Base-by-base conservation (phyloP, 2,888 invertebrate species). In the Ectemnius lituratus region DNA sequence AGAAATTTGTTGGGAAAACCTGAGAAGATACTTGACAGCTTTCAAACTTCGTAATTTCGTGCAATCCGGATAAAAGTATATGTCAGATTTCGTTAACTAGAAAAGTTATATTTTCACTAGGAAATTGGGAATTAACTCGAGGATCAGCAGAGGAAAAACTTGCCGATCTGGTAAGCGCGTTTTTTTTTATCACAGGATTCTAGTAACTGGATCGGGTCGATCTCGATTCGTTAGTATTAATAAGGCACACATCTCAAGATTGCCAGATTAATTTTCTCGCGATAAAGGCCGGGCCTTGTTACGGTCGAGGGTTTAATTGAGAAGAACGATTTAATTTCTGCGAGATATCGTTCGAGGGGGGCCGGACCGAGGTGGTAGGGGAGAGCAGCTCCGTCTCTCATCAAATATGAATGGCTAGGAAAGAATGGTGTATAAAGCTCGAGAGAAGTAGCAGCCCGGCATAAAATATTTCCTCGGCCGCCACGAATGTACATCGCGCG, bases 371-470 rank as follows among this genome's bases (percentile, higher is more conserved):
- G 73, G 70, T 62, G 57, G 66, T 52, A 52, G 14, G 65, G 72
- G 75, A 66, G 77, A 76, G 73, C 2, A 63, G 37, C 37, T 37
- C 37, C 11, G 37, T 37, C 74, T 81, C 83, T 83, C 84, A 82
- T 86, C 81, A 87, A 86, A 84, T 84, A 86, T 87, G 82, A 87
- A 87, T 82, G 80, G 79, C 66, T 68, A 60, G 78, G 61, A 75
- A 75, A 84, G 85, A 82, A 84, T 83, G 81, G 78, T 67, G 82
- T 78, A 82, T 84, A 80, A 81, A 79, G 78, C 67, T 62, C 73
- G 59, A 20, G 71, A 64, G 69, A 69, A 78, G 74, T 66, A 67
- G 64, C 75, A 52, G 75, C 78, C 37, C 37, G 70, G 78, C 72
- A 83, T 86, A 81, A 87, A 86, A 87, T 86, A 86, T 86, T 87